Base-by-base conservation (phyloP, 2,113 vertebrate species). In the Paedocypris sp. region DNA sequence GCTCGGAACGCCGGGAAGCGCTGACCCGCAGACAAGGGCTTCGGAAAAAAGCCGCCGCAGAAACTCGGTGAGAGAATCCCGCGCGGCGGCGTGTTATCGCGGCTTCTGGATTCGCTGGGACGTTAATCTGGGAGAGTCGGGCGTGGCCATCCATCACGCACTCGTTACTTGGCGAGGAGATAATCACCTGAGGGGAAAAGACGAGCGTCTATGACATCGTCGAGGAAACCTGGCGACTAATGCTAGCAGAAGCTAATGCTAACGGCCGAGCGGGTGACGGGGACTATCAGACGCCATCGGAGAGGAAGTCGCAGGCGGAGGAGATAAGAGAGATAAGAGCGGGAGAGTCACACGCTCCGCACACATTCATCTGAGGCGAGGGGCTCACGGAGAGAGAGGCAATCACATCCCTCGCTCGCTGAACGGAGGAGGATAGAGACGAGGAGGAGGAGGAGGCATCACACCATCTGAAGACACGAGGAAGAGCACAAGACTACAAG, bases 1-100 rank as follows among this genome's bases (percentile, higher is more conserved):
- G 88, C 85, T 88, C 88, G 90, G 12, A 43, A 45, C 32, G 47
- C 26, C 33, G 28, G 32, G 48, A 35, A 60, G 64, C 47, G 48
- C 63, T 72, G 68, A 70, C 68, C 56, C 25, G 33, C 29, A 56
- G 33, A 56, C 62, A 57, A 62, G 67, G 63, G 54, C 62, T 53
- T 56, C 48, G 4, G n/a, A 20, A 48, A 16, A 16, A n/a, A n/a
- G 59, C 45, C 42, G 46, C 38, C 57, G 59, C 16, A 12, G 46
- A 69, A 51, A 64, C 49, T 62, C 59, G 29, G 45, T 60, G 61
- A 48, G 32, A 47, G 66, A 66, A 54, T 42, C 63, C 57, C 51
- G 28, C 43, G 57, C n/a, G 61, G 54, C 15, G 20, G 26, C 19
- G 54, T 64, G 38, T 60, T 60, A 41, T 31, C 32, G 13, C 67